Evolutionary conservation across 2,888 invertebrate species (phyloP).

Genomic region (Brachynemurus nebulosus): DNA sequence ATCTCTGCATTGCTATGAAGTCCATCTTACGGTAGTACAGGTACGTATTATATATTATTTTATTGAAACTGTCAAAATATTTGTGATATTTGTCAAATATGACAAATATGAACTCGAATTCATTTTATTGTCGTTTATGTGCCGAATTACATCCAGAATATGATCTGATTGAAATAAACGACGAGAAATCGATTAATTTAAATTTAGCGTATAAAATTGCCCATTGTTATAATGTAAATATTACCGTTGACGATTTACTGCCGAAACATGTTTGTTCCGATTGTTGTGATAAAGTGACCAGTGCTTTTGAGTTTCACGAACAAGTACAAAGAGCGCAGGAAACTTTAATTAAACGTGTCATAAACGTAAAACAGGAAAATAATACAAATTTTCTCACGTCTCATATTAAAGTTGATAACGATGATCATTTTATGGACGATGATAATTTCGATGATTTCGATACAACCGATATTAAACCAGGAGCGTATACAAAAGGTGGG

Average conservation of each 20-base stretch:
- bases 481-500: no score
- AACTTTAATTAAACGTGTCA: not conserved
- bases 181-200: not conserved
- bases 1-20: no score
- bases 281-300: not conserved
- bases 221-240: not conserved
- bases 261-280: not conserved
- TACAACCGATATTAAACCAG: not conserved
- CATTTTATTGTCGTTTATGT: constrained; percentile 1
- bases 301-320: not conserved
- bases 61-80: no score
- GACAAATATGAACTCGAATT: no score
- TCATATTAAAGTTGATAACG: no score
- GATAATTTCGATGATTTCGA: not conserved
- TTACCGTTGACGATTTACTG: not conserved
- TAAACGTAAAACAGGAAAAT: not conserved
- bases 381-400: not conserved
- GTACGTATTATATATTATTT: no score
- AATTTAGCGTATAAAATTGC: not conserved
- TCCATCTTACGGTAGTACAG: no score
- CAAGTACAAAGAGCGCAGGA: not conserved
- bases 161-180: not conserved
- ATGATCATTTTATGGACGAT: not conserved
- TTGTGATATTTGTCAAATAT: no score
- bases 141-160: not conserved